A percentile compares a stretch with the other conserved stretches of the same genome.
Conservation (phyloP, 1,140 invertebrate genomes). For the Cyrtorhinus lividipennis region DNA sequence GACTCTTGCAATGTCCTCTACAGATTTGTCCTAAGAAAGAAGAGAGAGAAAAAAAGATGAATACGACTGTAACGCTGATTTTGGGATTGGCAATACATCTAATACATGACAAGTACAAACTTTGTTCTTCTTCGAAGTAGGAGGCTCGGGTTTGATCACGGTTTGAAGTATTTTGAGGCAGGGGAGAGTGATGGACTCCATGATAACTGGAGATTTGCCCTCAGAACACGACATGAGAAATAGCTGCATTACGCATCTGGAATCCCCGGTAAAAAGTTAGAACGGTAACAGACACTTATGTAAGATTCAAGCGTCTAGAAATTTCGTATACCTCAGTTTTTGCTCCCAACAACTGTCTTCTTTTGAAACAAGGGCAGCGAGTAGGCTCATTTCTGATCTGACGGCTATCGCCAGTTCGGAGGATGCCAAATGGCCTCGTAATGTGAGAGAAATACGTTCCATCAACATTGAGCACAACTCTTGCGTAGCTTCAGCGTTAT, state of each 20-base stretch:
- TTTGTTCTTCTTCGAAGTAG: constrained; percentile 39
- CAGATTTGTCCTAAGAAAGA: constrained; percentile 35
- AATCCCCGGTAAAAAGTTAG: too few relatives aligned
- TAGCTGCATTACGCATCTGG: constrained; percentile 74
- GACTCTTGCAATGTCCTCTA: constrained; percentile 36
- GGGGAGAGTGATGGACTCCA: constrained; percentile 62
- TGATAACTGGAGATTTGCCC: constrained; percentile 52
- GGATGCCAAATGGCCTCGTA: constrained; percentile 47
- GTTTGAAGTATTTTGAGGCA: constrained; percentile 71
- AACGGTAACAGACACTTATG: not conserved
- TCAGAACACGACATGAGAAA: constrained; percentile 61
- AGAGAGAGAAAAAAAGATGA: constrained; percentile 25
- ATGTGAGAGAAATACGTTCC: constrained; percentile 60
- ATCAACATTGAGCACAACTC: constrained; percentile 69
- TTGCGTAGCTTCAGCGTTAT: constrained; percentile 75
- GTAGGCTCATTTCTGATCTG: constrained; percentile 72
- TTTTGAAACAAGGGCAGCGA: constrained; percentile 75
- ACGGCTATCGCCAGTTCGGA: constrained; percentile 61
- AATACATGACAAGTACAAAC: constrained; percentile 23
- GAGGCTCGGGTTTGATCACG: constrained; percentile 54
- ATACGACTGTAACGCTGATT: too few relatives aligned
- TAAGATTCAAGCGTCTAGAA: too few relatives aligned
- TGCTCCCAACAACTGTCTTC: constrained; percentile 93
- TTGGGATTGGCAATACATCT: not conserved
- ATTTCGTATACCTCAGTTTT: constrained; percentile 54